Conservation (phyloP, 2,113 vertebrate species). For the Chionis minor region DNA sequence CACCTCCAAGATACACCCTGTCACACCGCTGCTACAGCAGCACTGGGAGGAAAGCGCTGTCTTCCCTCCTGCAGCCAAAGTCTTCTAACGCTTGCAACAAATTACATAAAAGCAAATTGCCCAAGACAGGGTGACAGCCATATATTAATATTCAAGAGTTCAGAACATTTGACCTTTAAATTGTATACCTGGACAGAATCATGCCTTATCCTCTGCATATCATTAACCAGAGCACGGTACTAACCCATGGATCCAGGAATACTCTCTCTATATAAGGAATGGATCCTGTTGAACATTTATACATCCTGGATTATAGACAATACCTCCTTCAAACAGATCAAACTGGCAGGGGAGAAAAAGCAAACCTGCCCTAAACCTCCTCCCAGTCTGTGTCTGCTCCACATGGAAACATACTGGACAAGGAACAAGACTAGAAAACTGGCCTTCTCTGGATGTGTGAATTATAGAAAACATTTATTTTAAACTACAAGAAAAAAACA, state of each 20-base stretch:
- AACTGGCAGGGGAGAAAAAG: not conserved
- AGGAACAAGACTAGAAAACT: not conserved
- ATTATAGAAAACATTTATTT: not conserved
- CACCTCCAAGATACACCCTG: not conserved
- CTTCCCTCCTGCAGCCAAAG: not conserved
- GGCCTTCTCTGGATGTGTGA: not conserved
- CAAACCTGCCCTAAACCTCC: not conserved
- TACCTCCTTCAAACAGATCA: not conserved
- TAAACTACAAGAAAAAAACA: not conserved
- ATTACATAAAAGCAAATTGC: not conserved
- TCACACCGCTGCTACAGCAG: conserved; percentile 15
- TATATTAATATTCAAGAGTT: not conserved
- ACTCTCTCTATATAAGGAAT: not conserved
- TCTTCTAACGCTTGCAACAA: conserved; percentile 17
- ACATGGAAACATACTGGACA: not conserved
- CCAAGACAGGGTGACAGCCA: not conserved
- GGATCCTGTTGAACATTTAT: not conserved
- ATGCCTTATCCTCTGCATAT: not conserved
- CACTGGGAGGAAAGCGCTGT: not conserved
- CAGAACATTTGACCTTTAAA: not conserved
- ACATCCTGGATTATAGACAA: not conserved
- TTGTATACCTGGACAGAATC: not conserved
- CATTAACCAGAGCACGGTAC: not conserved
- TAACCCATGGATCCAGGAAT: not conserved
- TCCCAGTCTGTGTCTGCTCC: not conserved